phyloP scores from a whole-genome alignment of 2,113 vertebrate genomes.

The Corvus hawaiiensis region DNA sequence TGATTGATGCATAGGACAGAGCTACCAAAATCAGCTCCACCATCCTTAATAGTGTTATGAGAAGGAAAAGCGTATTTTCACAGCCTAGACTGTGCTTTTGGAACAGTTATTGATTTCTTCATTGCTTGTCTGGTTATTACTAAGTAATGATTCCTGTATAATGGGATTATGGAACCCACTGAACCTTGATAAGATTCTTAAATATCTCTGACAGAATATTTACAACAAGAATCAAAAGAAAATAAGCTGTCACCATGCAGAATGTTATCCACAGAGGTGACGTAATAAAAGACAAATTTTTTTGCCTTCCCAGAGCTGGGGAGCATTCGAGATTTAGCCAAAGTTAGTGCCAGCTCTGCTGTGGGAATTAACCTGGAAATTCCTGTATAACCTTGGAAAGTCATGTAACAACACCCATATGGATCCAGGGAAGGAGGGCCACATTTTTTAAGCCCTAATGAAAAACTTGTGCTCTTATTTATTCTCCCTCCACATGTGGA shows the following conservation, averaged over 20 bases:
- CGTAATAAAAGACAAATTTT: background rate
- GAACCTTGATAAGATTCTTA: conserved; percentile 1
- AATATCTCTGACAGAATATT: conserved; percentile 9
- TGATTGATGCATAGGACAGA: background rate
- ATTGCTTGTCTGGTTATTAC: conserved; percentile 38
- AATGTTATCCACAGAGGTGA: background rate
- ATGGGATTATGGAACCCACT: background rate
- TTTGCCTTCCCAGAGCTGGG: background rate
- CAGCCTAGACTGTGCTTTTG: background rate
- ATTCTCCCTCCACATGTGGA: background rate
- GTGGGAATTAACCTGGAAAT: background rate
- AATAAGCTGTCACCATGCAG: background rate
- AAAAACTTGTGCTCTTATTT: background rate
- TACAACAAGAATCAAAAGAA: background rate
- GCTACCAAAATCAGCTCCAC: background rate
- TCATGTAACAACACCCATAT: background rate
- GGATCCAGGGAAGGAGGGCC: background rate
- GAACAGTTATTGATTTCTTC: conserved; percentile 30
- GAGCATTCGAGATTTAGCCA: background rate
- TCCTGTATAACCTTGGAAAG: background rate
- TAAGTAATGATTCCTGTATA: background rate
- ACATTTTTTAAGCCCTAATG: background rate
- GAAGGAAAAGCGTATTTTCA: background rate
- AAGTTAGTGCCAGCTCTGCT: background rate
- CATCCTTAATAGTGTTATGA: background rate